A percentile compares a stretch with the other conserved stretches of the same genome.
Conservation (phyloP, 2,888 invertebrate species). For the Limnephilus auricula region DNA sequence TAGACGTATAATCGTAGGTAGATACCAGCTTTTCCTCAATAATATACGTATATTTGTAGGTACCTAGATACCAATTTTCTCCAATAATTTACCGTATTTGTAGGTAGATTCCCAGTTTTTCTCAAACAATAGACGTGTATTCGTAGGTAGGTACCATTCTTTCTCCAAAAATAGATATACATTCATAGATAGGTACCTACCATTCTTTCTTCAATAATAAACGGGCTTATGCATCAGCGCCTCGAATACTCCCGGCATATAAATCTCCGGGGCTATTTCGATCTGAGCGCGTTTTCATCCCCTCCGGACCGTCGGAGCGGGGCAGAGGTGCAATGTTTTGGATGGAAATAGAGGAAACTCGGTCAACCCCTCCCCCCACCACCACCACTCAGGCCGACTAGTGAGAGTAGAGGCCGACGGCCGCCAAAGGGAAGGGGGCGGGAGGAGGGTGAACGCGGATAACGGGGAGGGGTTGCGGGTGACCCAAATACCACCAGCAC, state of each 20-base stretch:
- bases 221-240: neutral
- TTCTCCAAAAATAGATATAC: neutral
- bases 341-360: slow-evolving; percentile 35
- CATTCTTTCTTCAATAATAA: neutral
- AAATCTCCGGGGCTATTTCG: neutral
- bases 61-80: too few relatives aligned
- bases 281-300: neutral
- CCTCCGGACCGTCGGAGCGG: slow-evolving; percentile 8
- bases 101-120: too few relatives aligned
- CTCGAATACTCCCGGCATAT: neutral
- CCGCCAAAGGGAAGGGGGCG: neutral
- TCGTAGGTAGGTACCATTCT: neutral
- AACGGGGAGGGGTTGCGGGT: neutral
- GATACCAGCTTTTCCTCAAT: too few relatives aligned
- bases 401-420: slow-evolving; percentile 16
- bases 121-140: neutral
- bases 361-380: neutral
- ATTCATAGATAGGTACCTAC: neutral
- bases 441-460: neutral
- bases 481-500: slow-evolving; percentile 35
- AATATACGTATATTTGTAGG: too few relatives aligned
- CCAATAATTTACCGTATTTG: too few relatives aligned
- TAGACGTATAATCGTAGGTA: too few relatives aligned
- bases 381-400: neutral
- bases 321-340: slow-evolving; percentile 38